Evolutionary conservation across 2,888 invertebrate genomes (phyloP), one percentile per base, ranked within the genome.

Genomic region (Cephus nigrinus): DNA sequence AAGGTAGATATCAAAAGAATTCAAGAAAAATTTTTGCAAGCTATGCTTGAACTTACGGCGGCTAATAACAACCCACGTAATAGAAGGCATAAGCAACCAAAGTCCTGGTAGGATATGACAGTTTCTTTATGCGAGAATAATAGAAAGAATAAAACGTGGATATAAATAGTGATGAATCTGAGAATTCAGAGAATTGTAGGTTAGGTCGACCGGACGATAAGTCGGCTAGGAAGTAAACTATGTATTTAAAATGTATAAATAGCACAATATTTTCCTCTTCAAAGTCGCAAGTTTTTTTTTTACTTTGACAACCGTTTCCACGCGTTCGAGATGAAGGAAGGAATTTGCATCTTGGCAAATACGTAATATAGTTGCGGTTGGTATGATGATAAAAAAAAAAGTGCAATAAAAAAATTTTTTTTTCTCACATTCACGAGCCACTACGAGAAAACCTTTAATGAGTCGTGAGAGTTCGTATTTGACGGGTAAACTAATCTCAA

Each of bases 161-260:
- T 83, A 83, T 81, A 83, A 82, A 83, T 83, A 83, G 82, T 80
- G 78, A 81, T 82, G 82, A 83, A 83, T 81, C 80, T 81, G 72
- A 80, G 23, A 55, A 23, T 80, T 76, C 79, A 78, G 74, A 79
- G 73, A 76, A 69, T 76, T 71, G 75, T 75, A 77, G 79, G 75
- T 78, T 81, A 55, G 40, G 40, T 23, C 23, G 40, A 55, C 40
- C 40, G 23, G 55, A 55, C 55, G 55, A 23, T 15, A 55, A 23
- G 55, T 55, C 55, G 55, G 55, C 55, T 55, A 55, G 55, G 55
- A 55, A 55, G 55, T 55, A 55, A 55, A 55, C 55, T 23, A 40
- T 40, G 55, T 23, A 23, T 23, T 23, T 55, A 23, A 55, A 23
- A 55, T 55, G 5, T 55, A 55, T 55, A 55, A 55, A 55, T 55